Base-by-base conservation (phyloP, 2,888 invertebrate species). In the Allacma fusca region DNA sequence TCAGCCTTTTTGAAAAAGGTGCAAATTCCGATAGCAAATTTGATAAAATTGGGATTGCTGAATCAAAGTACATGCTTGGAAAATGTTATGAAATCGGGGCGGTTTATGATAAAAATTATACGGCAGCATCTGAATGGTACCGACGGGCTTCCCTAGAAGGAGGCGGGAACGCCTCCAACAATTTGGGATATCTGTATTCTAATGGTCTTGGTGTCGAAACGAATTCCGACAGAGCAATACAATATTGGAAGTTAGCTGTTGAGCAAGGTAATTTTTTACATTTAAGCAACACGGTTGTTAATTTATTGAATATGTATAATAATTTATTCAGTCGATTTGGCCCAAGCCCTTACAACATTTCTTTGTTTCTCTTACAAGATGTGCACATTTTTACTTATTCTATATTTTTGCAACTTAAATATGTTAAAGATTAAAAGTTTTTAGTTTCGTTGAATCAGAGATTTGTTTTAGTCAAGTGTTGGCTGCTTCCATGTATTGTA, bases 11-110 rank as follows among this genome's bases (percentile, higher is more conserved):
- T n/a, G 26, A 26, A 43, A n/a, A 75, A n/a, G 75, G 65, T 9
- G 65, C 75, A 1, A 7, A 21, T 9, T 26, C 28, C 12, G 72
- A 24, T 2, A 9, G 9, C 21, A 2, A 28, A 19, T 4, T 12
- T 1, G 0, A 19, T 24, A 2, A 16, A 1, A 7, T 43, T 9
- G 2, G 24, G 19, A 19, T 50, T 12, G 57, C 57, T 7, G 13
- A n/a, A 13, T 12, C 29, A 24, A 19, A 72, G n/a, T 59, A 29
- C 29, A 9, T 29, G 21, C 28, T 72, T 16, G 72, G 21, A 1
- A 29, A 59, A 9, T 28, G 59, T 59, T 29, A 29, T 34, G 72
- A 72, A n/a, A 21, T 59, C n/a, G 72, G 72, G 1, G 24, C 29
- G 12, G 72, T 57, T 21, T 21, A 34, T 29, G n/a, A 12, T 1